Evolutionary conservation across 2,797 vertebrate species (phyloP).

Genomic region (Cryptoprocta ferox): DNA sequence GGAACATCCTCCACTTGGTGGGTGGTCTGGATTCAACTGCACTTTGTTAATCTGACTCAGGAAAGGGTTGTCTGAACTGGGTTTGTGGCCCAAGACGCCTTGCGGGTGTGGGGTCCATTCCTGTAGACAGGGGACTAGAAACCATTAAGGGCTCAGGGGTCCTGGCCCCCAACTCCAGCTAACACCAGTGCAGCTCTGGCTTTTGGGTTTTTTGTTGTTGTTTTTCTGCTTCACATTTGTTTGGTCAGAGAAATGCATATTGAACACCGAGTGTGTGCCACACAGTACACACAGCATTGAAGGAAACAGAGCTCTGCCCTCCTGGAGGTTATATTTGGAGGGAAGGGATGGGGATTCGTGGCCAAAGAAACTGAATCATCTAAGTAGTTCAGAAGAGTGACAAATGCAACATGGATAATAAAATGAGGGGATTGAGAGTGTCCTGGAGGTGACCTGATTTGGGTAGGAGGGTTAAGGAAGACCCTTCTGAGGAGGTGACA

Average conservation of each 20-base stretch:
- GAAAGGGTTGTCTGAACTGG: background rate
- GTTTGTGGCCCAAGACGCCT: background rate
- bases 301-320: background rate
- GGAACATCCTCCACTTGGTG: background rate
- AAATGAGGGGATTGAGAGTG: background rate
- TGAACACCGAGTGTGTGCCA: background rate
- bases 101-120: background rate
- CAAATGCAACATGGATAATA: background rate
- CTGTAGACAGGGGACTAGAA: background rate
- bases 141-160: background rate
- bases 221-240: background rate
- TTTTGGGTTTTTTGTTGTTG: background rate
- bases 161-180: background rate
- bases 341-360: background rate
- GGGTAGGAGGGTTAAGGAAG: background rate
- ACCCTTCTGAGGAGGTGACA: background rate
- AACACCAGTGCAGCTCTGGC: background rate
- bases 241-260: background rate
- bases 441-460: background rate
- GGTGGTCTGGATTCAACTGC: background rate
- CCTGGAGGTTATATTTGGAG: background rate
- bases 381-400: background rate
- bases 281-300: background rate
- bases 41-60: background rate
- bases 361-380: background rate